Evolutionary conservation across 1,140 invertebrate genomes (phyloP), one percentile per base, ranked within the genome.

Genomic region (Cylas formicarius): DNA sequence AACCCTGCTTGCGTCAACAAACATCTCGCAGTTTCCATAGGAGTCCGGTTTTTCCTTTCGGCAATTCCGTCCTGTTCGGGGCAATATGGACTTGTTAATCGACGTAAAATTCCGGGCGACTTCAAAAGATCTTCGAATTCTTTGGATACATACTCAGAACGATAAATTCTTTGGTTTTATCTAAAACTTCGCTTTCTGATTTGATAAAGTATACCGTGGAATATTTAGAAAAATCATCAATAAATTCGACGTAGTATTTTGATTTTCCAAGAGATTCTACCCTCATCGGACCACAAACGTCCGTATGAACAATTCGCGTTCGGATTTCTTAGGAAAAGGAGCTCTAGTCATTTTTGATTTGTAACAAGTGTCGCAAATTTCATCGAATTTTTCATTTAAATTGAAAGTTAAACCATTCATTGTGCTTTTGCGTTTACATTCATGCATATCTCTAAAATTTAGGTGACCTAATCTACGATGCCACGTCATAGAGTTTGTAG

Each of bases 241-340:
- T 61, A 33, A 62, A 62, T 10, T 45, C 53, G 4, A 64, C 35
- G 13, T 60, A 60, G 47, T 61, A 64, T 16, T 31, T 31, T 9
- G 44, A 23, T 35, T 47, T 46, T 6, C 44, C 43, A 11, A 45
- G 26, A 7, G 46, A 53, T 22, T 11, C 22, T 4, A 38, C 18
- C 41, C 42, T 18, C 37, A 52, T 48, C 2, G 53, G 52, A 37
- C 53, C 54, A 44, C 54, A 55, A 13, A 56, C 48, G 22, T 54
- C 45, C 9, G 22, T 19, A 24, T 52, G 42, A 86, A 83, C 49
- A 78, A 74, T 2, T 63, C 62, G 45, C 68, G 69, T 18, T 80
- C 82, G 79, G 22, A 73, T 69, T 13, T 73, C 63, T 52, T 82
- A 77, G 18, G 76, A 72, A 9, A 72, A 60, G 2, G 74, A 72